Conservation (phyloP, 2,113 vertebrate species). For the Syrmaticus mikado region DNA sequence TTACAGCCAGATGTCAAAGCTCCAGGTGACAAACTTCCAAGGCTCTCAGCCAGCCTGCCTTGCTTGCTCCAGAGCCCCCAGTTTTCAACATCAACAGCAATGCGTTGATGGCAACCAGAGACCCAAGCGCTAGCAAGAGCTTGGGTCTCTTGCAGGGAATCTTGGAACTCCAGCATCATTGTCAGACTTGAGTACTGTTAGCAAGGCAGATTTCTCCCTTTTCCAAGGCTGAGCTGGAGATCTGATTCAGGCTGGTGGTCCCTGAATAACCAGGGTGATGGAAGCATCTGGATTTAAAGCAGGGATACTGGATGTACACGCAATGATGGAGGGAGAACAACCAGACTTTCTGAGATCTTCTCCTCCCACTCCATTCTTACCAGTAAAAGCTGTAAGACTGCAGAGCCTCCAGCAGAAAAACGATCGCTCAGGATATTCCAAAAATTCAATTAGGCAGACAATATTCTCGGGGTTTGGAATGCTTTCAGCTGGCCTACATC, state of each 20-base stretch:
- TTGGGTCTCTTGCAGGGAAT: background rate
- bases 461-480: background rate
- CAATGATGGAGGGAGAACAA: background rate
- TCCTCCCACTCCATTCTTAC: background rate
- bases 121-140: background rate
- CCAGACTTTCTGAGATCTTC: background rate
- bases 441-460: background rate
- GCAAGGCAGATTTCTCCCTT: background rate
- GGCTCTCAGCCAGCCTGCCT: background rate
- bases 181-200: background rate
- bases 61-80: background rate
- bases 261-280: background rate
- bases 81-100: fast-evolving
- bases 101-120: background rate
- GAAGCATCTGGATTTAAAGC: background rate
- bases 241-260: background rate
- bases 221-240: background rate
- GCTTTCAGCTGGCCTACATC: background rate
- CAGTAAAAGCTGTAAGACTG: background rate
- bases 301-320: background rate
- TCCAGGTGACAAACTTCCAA: background rate
- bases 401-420: background rate
- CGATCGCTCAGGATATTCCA: background rate
- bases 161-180: background rate
- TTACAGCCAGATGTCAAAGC: background rate